These are phyloP conservation scores for Actinia tenebrosa DNA, from an alignment of 64 coral and sea anemone genomes.

Conservation along the genomic window DNA sequence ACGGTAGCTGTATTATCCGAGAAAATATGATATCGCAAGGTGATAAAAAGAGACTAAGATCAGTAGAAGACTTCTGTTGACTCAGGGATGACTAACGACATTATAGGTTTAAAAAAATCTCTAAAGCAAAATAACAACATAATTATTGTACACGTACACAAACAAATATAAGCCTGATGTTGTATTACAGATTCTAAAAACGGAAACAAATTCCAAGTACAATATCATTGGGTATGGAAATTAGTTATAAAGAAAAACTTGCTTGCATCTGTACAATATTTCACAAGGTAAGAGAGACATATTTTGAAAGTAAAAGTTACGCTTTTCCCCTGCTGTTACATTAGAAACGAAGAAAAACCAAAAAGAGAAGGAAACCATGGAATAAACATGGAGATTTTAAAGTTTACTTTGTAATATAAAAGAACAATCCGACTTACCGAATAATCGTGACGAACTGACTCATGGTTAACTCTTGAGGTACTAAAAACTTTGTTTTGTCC, in stretches of 20 bases:
- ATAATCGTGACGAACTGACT: slow-evolving; percentile 99
- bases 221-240: background rate
- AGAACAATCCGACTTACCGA: slow-evolving; percentile 46
- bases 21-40: background rate
- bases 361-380: too few species aligned
- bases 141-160: background rate
- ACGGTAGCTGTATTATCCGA: background rate
- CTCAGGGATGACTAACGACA: background rate
- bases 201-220: background rate
- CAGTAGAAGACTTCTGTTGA: background rate
- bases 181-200: slow-evolving; percentile 1
- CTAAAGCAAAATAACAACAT: background rate
- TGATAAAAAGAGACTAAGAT: background rate
- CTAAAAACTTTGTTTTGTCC: slow-evolving; percentile 98
- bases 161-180: background rate
- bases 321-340: background rate
- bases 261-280: background rate
- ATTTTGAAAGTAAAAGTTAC: background rate
- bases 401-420: background rate
- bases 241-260: background rate
- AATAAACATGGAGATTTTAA: background rate
- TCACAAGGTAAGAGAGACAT: background rate
- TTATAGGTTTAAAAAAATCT: background rate
- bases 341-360: background rate
- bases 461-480: slow-evolving; percentile 94